These are phyloP conservation scores for Bufo gargarizans DNA, from an alignment of 2,113 vertebrate genomes.

Conservation along the genomic window DNA sequence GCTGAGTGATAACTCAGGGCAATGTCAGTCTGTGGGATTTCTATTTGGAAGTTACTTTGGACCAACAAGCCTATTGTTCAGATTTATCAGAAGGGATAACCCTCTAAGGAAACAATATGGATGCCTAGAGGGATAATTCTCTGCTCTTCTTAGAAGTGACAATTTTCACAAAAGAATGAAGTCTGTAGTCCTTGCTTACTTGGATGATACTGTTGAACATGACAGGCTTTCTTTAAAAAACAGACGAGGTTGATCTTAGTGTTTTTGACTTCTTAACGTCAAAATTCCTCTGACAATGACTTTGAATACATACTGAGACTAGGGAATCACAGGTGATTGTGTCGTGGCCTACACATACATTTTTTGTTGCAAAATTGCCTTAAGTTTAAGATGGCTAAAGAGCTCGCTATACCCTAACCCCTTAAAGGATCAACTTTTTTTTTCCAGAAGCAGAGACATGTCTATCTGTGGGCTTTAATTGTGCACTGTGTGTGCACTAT, in stretches of 20 bases:
- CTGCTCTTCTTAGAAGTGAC: background rate
- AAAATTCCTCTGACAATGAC: background rate
- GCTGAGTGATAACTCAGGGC: background rate
- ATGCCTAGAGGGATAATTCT: background rate
- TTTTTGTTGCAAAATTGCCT: too few relatives aligned
- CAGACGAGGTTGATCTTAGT: background rate
- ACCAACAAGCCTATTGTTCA: background rate
- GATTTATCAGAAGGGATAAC: background rate
- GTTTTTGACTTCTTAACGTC: background rate
- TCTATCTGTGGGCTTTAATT: too few relatives aligned
- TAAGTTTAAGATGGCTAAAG: too few relatives aligned
- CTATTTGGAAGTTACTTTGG: slow-evolving; percentile 1
- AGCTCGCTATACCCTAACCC: too few relatives aligned
- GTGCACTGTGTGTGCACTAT: too few relatives aligned
- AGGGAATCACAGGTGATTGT: too few relatives aligned
- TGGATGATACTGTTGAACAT: slow-evolving; percentile 11
- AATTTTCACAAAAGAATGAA: background rate
- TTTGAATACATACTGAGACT: background rate
- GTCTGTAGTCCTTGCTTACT: background rate
- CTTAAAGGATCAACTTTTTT: too few relatives aligned
- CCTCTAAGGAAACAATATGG: background rate
- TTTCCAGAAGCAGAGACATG: too few relatives aligned
- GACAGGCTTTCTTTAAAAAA: background rate
- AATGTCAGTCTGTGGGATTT: background rate
- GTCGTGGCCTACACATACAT: too few relatives aligned